Evolutionary conservation across 2,113 vertebrate species (phyloP), one percentile per base, ranked within the genome.

Genomic region (Motacilla tschutschensis): DNA sequence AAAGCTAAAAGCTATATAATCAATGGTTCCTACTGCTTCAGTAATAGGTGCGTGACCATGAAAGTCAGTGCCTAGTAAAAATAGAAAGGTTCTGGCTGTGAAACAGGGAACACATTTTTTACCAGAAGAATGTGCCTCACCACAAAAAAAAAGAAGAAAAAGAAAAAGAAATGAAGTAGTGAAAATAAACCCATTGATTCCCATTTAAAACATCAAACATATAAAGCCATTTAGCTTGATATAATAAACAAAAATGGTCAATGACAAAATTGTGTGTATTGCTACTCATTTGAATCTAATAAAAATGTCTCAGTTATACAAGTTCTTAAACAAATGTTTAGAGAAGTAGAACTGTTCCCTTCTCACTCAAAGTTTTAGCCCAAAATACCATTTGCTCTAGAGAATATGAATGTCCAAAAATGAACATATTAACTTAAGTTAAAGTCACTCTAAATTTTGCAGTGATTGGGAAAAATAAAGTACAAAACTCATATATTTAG

Each of bases 41-140:
- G n/a, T n/a, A 69, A n/a, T 28, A 31, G 2, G 7, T 46, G 26
- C 5, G 8, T 0, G 4, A 41, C 22, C 3, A 2, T 38, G 38
- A 18, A 63, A 70, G 60, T 35, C 36, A 59, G 16, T n/a, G 9
- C 12, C 64, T 28, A 47, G 36, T 31, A 33, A 75, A 66, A 90
- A 25, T 0, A 82, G 18, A n/a, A 55, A 17, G 5, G 40, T 47
- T 86, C 40, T 44, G 15, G 3, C 44, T 84, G 38, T 38, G 41
- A 79, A 44, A 31, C 5, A 69, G 9, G 47, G 16, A 33, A 82
- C 13, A 24, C 3, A 0, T 14, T 21, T 44, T 29, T 60, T 41
- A 50, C 9, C 14, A 46, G 8, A 79, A 85, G 28, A 64, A 50
- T 22, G 1, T 53, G 8, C 1, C 26, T 19, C 3, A 4, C 1